phyloP scores from a whole-genome alignment of 2,113 vertebrate genomes.

The Siniperca knerii region DNA sequence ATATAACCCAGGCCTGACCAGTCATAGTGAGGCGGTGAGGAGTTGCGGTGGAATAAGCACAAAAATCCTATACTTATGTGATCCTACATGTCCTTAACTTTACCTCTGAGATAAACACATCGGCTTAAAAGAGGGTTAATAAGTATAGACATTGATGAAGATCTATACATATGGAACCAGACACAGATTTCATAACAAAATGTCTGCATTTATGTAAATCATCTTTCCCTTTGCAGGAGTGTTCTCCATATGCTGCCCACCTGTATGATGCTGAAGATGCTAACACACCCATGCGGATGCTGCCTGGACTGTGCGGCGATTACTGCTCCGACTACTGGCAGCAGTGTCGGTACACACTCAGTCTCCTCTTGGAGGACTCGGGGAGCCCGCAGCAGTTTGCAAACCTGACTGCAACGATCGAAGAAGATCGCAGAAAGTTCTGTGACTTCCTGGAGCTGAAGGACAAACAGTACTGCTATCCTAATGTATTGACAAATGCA shows the following conservation, averaged over 20 bases:
- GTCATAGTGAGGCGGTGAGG: constrained; percentile 22
- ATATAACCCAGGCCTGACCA: constrained; percentile 70
- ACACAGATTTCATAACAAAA: background rate
- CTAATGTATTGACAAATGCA: constrained; percentile 81
- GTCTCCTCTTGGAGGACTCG: constrained; percentile 79
- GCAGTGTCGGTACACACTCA: constrained; percentile 84
- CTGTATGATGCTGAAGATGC: constrained; percentile 88
- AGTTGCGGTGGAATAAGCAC: constrained; percentile 19
- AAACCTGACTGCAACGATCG: constrained; percentile 74
- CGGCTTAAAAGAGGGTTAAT: background rate
- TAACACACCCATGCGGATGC: constrained; percentile 84
- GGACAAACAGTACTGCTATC: constrained; percentile 88
- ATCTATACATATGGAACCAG: background rate
- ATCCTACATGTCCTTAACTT: constrained; percentile 23
- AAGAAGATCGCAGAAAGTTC: constrained; percentile 82
- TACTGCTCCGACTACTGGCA: constrained; percentile 86
- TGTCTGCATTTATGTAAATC: background rate
- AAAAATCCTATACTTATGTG: constrained; percentile 30
- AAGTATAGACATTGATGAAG: background rate
- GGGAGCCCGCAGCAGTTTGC: constrained; percentile 43
- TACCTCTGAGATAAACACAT: constrained; percentile 24
- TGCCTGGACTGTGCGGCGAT: constrained; percentile 85
- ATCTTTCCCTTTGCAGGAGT: constrained; percentile 77
- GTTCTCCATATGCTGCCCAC: constrained; percentile 88
- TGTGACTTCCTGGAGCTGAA: constrained; percentile 84